Conservation (phyloP, 2,113 vertebrate genomes). For the Oryzias woworae region DNA sequence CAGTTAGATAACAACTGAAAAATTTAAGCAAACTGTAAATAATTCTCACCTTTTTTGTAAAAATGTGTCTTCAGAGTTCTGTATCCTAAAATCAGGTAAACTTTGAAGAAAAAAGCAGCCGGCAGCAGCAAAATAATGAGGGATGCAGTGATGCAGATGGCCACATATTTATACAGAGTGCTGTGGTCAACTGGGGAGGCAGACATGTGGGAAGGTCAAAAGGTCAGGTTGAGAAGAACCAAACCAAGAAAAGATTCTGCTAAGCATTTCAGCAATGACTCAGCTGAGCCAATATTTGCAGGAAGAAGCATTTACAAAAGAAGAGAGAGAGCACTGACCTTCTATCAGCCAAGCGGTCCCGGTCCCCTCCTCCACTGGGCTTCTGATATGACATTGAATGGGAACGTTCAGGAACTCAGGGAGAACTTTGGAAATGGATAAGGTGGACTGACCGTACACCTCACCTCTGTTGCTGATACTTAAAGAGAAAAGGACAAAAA, state of each 20-base stretch:
- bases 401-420: conserved; percentile 44
- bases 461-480: not conserved
- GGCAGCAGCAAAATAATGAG: conserved; percentile 22
- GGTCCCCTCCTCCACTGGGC: fast-evolving
- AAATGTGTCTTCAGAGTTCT: conserved; percentile 48
- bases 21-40: too few relatives aligned
- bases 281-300: not conserved
- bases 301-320: not conserved
- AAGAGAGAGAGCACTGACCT: conserved; percentile 36
- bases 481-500: conserved; percentile 1
- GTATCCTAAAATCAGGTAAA: conserved; percentile 64
- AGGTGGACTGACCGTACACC: conserved; percentile 27
- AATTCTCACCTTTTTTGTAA: conserved; percentile 37
- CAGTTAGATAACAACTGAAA: not conserved
- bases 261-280: not conserved
- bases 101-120: conserved; percentile 47
- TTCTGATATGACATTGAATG: conserved; percentile 35
- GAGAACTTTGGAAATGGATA: conserved; percentile 55
- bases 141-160: conserved; percentile 22
- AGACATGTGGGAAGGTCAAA: not conserved
- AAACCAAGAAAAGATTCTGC: not conserved
- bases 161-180: conserved; percentile 13
- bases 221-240: not conserved
- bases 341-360: conserved; percentile 46
- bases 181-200: conserved; percentile 50